Evolutionary conservation across 1,140 invertebrate genomes (phyloP), one percentile per base, ranked within the genome.

Genomic region (Drosophila tropicalis): DNA sequence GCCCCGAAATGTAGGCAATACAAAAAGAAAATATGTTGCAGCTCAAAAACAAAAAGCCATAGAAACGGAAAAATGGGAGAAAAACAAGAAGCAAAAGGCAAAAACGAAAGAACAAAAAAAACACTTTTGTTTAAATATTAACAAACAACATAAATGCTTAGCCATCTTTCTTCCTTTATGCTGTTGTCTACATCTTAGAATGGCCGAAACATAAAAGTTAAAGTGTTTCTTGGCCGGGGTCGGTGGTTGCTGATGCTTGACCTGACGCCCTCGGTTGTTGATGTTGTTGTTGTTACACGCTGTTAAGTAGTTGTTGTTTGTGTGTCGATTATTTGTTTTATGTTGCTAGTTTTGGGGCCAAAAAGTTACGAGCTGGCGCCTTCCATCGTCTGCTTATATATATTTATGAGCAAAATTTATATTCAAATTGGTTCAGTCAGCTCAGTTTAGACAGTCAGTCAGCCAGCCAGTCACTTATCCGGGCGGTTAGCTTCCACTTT

Each of bases 91-190:
- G 19, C 17, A 47, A 47, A 9, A 44, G 15, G 29, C 29, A 29
- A 15, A 7, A 44, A 7, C 2, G 3, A 13, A 15, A 47, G 2
- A n/a, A 5, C 19, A 5, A 17, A 12, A 34, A 22, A 64, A 54
- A 61, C 76, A 77, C 67, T 69, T 75, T 85, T 86, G 82, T 81
- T 85, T 86, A 85, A 71, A 81, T 86, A 81, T 81, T 75, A 85
- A 85, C 67, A 66, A 70, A 22, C 60, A 32, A 22, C 36, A 71
- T 64, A 41, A 70, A 57, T 51, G 61, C 10, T 62, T 7, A 22
- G 6, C 61, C n/a, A 10, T 25, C 15, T 17, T 6, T 3, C 32
- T 40, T 55, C 39, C 44, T 56, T 57, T n/a, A 41, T 39, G 65
- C 29, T 29, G 29, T 29, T 29, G 25, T 67, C 62, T 13, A 5